A percentile compares a stretch with the other conserved stretches of the same genome.
Conservation (phyloP, 2,113 vertebrate species). For the Tyto alba region DNA sequence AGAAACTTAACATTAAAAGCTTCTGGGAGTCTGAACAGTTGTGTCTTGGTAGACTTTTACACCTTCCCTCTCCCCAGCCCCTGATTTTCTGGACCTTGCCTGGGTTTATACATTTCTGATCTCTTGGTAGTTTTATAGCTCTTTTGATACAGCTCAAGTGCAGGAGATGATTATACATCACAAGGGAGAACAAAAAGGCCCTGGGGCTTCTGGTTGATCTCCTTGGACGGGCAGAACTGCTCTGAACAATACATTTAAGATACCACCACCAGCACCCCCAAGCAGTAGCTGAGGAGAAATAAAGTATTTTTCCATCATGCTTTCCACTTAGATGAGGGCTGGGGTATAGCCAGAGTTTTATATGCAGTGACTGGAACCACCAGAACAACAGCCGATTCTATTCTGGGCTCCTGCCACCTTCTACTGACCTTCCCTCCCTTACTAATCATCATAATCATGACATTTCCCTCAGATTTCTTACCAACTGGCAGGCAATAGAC, state of each 20-base stretch:
- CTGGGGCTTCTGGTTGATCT: neutral
- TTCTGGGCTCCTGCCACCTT: neutral
- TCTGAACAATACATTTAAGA: neutral
- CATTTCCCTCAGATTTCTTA: neutral
- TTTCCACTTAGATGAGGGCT: neutral
- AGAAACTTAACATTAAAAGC: neutral
- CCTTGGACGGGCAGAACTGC: neutral
- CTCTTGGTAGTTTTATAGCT: neutral
- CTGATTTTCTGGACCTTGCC: neutral
- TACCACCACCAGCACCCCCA: neutral
- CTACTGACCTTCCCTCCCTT: neutral
- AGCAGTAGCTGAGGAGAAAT: neutral
- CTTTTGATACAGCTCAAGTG: neutral
- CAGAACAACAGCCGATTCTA: rapidly evolving
- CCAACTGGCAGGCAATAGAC: neutral
- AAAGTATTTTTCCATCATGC: neutral
- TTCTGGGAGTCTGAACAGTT: neutral
- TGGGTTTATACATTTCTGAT: neutral
- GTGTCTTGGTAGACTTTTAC: neutral
- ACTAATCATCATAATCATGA: neutral
- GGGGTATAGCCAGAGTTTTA: neutral
- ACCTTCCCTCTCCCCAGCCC: rapidly evolving
- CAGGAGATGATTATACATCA: neutral
- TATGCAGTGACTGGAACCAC: neutral
- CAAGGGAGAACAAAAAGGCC: neutral